Base-by-base conservation (phyloP, 2,797 vertebrate genomes). In the Galago senegalensis region DNA sequence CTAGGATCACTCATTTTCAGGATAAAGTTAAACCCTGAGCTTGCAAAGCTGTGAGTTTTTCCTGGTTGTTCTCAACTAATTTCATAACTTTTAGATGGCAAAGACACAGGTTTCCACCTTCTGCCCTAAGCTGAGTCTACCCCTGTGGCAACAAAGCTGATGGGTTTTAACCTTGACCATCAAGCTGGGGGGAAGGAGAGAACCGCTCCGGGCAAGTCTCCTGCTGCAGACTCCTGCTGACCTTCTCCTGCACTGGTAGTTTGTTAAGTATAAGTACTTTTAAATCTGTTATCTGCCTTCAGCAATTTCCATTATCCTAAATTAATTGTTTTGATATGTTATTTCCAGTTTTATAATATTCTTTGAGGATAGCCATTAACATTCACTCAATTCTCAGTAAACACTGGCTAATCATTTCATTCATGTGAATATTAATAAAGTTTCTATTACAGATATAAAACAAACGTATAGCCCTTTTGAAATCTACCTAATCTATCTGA, bases 201-300 rank as follows among this genome's bases (percentile, higher is more conserved):
- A 16, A 4, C 23, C 2, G 9, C 23, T 23, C 23, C 0, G 7
- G 72, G 23, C 0, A 1, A 34, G 43, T 20, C 4, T 56, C 63
- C 40, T 21, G 60, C 21, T 53, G 60, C 25, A 8, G 31, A 16
- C 29, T 83, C 17, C 12, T 18, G 17, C 27, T 29, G 29, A 34
- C 29, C 53, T 46, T 17, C 40, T 5, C 18, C 23, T 77, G 87
- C 31, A 37, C 20, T 23, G 65, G 58, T 7, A 7, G 5, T 63
- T 84, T 53, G n/a, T 83, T 37, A 25, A 37, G 20, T 9, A 23
- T n/a, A 79, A 85, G 20, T 43, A 20, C 34, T 73, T 56, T 80
- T 37, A n/a, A 85, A n/a, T 49, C 49, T 73, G 20, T 73, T 60
- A 37, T 60, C 46, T 73, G 37, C 27, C 58, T 89, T 73, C 65